Evolutionary conservation across 2,888 invertebrate genomes (phyloP).

Genomic region (Leptinotarsa haldemani): DNA sequence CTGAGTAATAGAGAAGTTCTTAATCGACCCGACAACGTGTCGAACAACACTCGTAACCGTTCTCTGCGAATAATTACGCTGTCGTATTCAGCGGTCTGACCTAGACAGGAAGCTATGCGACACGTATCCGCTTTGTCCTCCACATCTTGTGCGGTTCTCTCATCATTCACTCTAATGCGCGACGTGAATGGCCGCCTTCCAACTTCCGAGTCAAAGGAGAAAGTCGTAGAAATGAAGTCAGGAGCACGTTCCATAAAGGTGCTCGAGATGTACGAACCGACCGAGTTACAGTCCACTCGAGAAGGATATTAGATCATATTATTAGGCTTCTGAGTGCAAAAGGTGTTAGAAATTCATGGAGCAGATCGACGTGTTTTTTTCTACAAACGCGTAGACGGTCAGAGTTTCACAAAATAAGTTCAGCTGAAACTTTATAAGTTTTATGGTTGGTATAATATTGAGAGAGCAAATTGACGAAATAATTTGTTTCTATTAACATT

Average conservation of each 20-base stretch:
- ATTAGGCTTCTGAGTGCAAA: too few species aligned
- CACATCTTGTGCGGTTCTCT: constrained; percentile 19
- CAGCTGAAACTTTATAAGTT: too few species aligned
- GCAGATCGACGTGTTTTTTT: too few species aligned
- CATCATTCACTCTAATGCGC: constrained; percentile 30
- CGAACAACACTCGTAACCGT: neutral
- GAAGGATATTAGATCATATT: neutral
- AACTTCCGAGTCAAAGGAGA: constrained; percentile 2
- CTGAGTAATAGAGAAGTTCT: neutral
- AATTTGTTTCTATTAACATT: too few species aligned
- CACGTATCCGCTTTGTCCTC: constrained; percentile 30
- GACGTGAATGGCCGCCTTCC: constrained; percentile 1
- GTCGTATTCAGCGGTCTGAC: constrained; percentile 27
- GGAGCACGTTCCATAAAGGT: neutral
- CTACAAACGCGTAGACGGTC: too few species aligned
- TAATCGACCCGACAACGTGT: neutral
- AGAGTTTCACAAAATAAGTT: too few species aligned
- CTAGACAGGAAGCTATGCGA: constrained; percentile 32
- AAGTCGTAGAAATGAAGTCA: constrained; percentile 1
- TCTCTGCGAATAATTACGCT: constrained; percentile 19
- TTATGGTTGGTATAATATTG: too few species aligned
- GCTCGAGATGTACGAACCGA: neutral
- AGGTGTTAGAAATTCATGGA: neutral
- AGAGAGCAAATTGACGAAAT: too few species aligned
- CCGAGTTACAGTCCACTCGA: neutral